These are phyloP conservation scores for Alcis repandata DNA, from an alignment of 2,888 invertebrate genomes.

Conservation along the genomic window DNA sequence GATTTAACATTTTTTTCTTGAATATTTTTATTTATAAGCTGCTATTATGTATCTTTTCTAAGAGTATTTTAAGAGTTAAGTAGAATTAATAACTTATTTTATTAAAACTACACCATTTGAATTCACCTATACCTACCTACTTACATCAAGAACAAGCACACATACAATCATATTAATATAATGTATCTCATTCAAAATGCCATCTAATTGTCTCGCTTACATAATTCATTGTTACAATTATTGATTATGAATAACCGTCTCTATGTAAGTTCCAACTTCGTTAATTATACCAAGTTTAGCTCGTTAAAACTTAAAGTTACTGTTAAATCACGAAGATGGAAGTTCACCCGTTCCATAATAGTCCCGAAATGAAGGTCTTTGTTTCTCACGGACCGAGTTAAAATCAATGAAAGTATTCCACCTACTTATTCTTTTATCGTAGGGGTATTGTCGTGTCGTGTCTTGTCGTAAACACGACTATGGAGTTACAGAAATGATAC, in stretches of 20 bases:
- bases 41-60: too few species aligned
- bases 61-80: too few species aligned
- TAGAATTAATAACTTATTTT: too few species aligned
- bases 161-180: neutral
- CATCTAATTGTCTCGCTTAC: conserved; percentile 11
- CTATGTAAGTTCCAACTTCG: conserved; percentile 51
- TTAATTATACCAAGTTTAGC: conserved; percentile 63
- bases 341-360: conserved; percentile 62
- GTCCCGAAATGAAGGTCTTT: conserved; percentile 50
- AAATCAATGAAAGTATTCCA: conserved; percentile 28
- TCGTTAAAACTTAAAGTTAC: conserved; percentile 71
- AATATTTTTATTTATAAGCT: too few species aligned
- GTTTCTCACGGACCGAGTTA: conserved; percentile 30
- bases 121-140: too few species aligned
- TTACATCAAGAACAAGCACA: too few species aligned
- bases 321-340: conserved; percentile 65
- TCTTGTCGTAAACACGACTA: conserved; percentile 38
- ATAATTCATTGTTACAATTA: conserved; percentile 32
- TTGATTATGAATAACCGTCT: conserved; percentile 37
- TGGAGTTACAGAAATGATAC: conserved; percentile 39
- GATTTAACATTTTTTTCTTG: too few species aligned
- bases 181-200: neutral
- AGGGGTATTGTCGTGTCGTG: conserved; percentile 15
- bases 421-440: conserved; percentile 19
- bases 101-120: too few species aligned